phyloP scores from a whole-genome alignment of 2,797 vertebrate genomes.

The Clarias fuscus region DNA sequence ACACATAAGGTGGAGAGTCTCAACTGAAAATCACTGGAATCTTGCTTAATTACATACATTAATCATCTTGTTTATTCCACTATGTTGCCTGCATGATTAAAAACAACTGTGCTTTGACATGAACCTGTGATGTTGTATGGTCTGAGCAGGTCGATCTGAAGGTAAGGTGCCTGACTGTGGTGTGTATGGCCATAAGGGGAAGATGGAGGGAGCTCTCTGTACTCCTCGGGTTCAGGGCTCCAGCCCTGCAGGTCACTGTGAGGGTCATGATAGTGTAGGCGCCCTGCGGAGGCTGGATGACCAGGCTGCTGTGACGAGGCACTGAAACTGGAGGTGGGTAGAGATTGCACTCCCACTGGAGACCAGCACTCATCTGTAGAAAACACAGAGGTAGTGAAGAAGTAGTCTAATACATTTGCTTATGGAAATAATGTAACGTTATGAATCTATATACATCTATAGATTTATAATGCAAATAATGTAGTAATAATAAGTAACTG shows the following conservation, averaged over 20 bases:
- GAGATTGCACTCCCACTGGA: conserved; percentile 74
- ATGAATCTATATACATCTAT: not conserved
- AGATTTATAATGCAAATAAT: not conserved
- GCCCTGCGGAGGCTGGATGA: conserved; percentile 69
- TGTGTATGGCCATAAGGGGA: conserved; percentile 63
- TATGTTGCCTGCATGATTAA: not conserved
- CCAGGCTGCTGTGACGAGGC: conserved; percentile 70
- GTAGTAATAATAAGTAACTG: not conserved
- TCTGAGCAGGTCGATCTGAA: conserved; percentile 80
- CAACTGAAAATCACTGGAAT: not conserved
- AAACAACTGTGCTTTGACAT: not conserved
- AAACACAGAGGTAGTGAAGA: not conserved
- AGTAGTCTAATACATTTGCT: not conserved
- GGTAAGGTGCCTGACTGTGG: conserved; percentile 63
- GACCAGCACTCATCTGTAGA: conserved; percentile 80
- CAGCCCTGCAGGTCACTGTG: conserved; percentile 74
- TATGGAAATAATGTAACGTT: not conserved
- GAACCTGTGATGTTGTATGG: conserved; percentile 83
- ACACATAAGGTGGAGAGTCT: not conserved
- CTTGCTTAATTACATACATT: not conserved
- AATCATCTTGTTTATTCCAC: not conserved
- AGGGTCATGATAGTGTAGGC: conserved; percentile 60
- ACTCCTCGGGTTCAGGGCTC: conserved; percentile 73
- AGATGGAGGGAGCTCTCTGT: conserved; percentile 63
- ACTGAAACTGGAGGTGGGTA: conserved; percentile 73